Evolutionary conservation across 2,888 invertebrate genomes (phyloP).

Genomic region (Cynaeus angustus): DNA sequence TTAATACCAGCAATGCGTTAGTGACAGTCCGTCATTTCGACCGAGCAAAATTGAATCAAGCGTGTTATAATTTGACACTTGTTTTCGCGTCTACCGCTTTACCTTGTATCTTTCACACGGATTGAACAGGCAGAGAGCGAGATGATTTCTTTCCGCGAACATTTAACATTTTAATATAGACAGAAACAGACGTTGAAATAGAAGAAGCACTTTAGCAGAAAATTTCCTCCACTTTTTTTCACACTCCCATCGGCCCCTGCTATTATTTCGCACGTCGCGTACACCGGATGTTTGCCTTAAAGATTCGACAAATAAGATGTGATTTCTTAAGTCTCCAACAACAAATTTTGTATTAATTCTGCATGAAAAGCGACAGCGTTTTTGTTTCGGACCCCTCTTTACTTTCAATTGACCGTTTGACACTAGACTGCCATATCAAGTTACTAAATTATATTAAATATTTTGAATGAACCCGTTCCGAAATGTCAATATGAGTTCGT

Average conservation of each 20-base stretch:
- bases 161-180: slow-evolving; percentile 37
- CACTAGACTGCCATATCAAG: slow-evolving; percentile 48
- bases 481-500: slow-evolving; percentile 42
- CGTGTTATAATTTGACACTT: slow-evolving; percentile 55
- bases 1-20: slow-evolving; percentile 39
- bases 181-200: slow-evolving; percentile 38
- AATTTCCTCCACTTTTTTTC: slow-evolving; percentile 23
- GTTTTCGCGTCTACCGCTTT: slow-evolving; percentile 52
- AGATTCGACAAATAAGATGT: slow-evolving; percentile 53
- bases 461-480: slow-evolving; percentile 46
- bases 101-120: slow-evolving; percentile 22
- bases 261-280: slow-evolving; percentile 43
- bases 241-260: slow-evolving; percentile 11
- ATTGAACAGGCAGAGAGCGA: slow-evolving; percentile 18
- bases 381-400: slow-evolving; percentile 42
- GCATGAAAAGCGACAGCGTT: slow-evolving; percentile 33
- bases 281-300: slow-evolving; percentile 51
- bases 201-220: slow-evolving; percentile 38
- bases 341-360: slow-evolving; percentile 38
- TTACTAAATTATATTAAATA: slow-evolving; percentile 50
- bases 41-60: slow-evolving; percentile 40
- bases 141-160: slow-evolving; percentile 33
- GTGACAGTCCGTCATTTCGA: slow-evolving; percentile 40
- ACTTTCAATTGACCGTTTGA: slow-evolving; percentile 48
- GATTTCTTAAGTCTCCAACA: slow-evolving; percentile 51